Percentiles rank a stretch among this genome's conserved stretches.
phyloP scores from a whole-genome alignment of 2,113 vertebrate species.

The Electrona antarctica region DNA sequence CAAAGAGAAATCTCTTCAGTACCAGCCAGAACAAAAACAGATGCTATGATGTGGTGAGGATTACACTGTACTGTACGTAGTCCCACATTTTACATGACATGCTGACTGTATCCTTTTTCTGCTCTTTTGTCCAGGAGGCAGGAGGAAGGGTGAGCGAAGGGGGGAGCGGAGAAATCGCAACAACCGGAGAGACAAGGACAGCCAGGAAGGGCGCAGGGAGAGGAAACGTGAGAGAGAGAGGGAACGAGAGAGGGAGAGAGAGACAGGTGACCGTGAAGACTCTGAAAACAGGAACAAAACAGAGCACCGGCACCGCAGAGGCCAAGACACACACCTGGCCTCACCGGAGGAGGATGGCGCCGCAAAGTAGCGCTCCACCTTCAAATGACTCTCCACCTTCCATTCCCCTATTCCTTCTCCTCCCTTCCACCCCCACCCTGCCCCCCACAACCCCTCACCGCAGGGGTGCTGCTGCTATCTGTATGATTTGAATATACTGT shows the following conservation, averaged over 20 bases:
- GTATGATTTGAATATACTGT: conserved; percentile 80
- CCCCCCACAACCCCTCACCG: conserved; percentile 64
- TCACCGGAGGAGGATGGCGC: conserved; percentile 76
- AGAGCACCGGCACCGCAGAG: conserved; percentile 87
- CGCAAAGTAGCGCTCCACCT: conserved; percentile 78
- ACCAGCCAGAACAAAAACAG: background rate
- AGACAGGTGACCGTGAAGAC: conserved; percentile 82
- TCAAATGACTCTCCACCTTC: conserved; percentile 35
- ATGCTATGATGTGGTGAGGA: background rate
- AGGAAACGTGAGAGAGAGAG: conserved; percentile 74
- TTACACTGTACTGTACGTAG: no score
- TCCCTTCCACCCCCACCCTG: conserved; percentile 30
- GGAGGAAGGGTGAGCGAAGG: conserved; percentile 78
- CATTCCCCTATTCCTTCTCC: conserved; percentile 36
- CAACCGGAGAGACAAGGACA: conserved; percentile 89
- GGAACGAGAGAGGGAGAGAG: conserved; percentile 78
- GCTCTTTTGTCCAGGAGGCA: conserved; percentile 30
- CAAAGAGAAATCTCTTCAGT: background rate
- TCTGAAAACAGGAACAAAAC: conserved; percentile 89
- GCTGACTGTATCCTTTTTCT: background rate
- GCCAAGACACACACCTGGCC: conserved; percentile 82
- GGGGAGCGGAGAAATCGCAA: conserved; percentile 86
- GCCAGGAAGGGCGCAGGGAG: conserved; percentile 82
- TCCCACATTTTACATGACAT: no score
- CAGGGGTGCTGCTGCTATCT: conserved; percentile 93